These are phyloP conservation scores for Prionace glauca DNA, from an alignment of 2,797 vertebrate species.

Conservation along the genomic window DNA sequence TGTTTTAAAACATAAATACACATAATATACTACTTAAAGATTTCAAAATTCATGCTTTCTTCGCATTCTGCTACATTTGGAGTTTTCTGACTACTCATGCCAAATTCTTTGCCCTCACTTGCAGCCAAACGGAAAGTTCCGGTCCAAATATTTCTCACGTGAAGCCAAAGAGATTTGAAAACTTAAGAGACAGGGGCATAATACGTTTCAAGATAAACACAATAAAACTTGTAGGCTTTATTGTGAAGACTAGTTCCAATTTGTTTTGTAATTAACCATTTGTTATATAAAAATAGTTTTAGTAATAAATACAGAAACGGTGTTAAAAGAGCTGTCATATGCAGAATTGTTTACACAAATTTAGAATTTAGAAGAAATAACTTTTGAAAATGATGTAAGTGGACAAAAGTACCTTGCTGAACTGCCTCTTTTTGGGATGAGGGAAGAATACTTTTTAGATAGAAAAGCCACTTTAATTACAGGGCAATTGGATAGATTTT, in stretches of 20 bases:
- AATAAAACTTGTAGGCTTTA: neutral
- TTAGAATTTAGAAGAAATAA: no score
- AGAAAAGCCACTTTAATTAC: neutral
- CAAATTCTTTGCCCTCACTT: no score
- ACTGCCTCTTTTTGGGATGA: neutral
- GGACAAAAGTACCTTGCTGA: neutral
- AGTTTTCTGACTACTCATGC: no score
- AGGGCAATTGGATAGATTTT: neutral
- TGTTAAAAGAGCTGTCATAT: no score
- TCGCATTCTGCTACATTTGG: no score
- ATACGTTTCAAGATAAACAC: no score
- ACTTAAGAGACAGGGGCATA: no score
- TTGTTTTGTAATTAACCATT: neutral
- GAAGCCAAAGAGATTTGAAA: no score
- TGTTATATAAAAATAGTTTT: neutral
- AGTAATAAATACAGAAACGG: no score
- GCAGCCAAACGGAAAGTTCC: no score
- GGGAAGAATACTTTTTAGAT: neutral
- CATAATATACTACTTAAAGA: neutral
- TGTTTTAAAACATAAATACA: neutral
- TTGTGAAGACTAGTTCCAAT: neutral
- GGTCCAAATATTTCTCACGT: no score
- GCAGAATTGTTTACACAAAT: no score
- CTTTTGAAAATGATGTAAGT: neutral
- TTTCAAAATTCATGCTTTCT: neutral